Percentiles rank a stretch among this genome's conserved stretches.
Evolutionary conservation across 2,113 vertebrate species (phyloP).

Genomic region (Poeciliopsis turrubarensis): DNA sequence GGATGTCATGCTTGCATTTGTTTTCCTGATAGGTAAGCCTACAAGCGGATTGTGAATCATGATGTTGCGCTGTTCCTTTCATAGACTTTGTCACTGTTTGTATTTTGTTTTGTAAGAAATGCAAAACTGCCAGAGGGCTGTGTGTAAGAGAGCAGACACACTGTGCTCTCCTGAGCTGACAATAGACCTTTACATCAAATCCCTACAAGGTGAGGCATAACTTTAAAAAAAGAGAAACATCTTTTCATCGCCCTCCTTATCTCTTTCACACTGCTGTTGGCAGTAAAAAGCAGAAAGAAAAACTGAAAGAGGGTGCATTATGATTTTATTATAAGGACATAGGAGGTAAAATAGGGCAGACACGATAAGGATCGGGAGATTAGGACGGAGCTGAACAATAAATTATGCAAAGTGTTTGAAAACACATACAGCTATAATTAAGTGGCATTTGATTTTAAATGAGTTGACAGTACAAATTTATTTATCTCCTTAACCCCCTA

Average conservation of each 20-base stretch:
- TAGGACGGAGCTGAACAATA: conserved; percentile 81
- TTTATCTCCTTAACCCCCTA: conserved; percentile 78
- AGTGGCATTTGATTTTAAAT: conserved; percentile 85
- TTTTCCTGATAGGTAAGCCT: conserved; percentile 40
- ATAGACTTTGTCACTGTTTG: conserved; percentile 64
- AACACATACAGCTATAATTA: conserved; percentile 83
- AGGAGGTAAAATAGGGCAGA: conserved; percentile 67
- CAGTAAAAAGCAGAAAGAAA: conserved; percentile 65
- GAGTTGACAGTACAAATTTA: conserved; percentile 76
- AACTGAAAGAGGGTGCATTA: conserved; percentile 68
- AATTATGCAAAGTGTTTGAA: conserved; percentile 85
- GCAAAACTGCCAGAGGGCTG: conserved; percentile 65
- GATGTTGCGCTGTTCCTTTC: conserved; percentile 50
- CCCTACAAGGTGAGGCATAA: conserved; percentile 73
- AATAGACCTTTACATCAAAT: conserved; percentile 75
- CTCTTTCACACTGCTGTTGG: conserved; percentile 77
- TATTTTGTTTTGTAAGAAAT: conserved; percentile 54
- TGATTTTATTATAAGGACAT: conserved; percentile 78
- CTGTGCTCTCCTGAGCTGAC: conserved; percentile 63
- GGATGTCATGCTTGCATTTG: conserved; percentile 17
- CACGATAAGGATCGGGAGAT: conserved; percentile 81
- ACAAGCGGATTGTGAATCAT: conserved; percentile 46
- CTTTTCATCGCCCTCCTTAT: conserved; percentile 74
- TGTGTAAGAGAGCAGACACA: conserved; percentile 39
- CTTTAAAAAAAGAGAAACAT: conserved; percentile 55